Conservation (phyloP, 2,888 invertebrate species). For the Leptinotarsa rubiginosa region DNA sequence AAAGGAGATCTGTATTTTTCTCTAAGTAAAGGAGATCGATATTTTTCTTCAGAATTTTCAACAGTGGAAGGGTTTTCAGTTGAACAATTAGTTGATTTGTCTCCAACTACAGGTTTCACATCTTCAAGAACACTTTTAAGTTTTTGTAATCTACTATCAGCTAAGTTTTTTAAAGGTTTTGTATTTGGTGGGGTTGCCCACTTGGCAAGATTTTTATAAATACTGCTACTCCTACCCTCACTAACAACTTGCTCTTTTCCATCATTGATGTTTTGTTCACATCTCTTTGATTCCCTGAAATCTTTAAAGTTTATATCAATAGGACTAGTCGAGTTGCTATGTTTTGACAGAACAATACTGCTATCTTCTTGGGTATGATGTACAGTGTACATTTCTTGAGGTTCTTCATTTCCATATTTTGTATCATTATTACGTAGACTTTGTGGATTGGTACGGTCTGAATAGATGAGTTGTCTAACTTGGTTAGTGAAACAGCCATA, state of each 20-base stretch:
- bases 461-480: not conserved
- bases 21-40: conserved; percentile 19
- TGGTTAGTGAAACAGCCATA: not conserved
- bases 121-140: conserved; percentile 35
- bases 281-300: not conserved
- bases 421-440: not conserved
- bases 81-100: not conserved
- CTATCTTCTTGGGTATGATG: too few relatives aligned
- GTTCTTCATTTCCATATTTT: not conserved
- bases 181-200: conserved; percentile 19
- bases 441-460: not conserved
- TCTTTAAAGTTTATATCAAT: not conserved
- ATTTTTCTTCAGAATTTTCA: conserved; percentile 9
- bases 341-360: too few relatives aligned
- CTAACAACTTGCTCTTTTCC: not conserved
- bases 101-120: not conserved
- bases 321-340: too few relatives aligned
- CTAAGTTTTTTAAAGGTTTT: conserved; percentile 37
- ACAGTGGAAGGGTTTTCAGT: not conserved
- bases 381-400: not conserved
- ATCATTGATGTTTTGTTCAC: not conserved
- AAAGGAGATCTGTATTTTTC: conserved; percentile 12
- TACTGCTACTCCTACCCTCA: not conserved
- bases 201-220: conserved; percentile 25
- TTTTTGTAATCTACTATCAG: conserved; percentile 46